These are phyloP conservation scores for Phataginus tetradactyla DNA, from an alignment of 2,797 vertebrate genomes.

Conservation along the genomic window DNA sequence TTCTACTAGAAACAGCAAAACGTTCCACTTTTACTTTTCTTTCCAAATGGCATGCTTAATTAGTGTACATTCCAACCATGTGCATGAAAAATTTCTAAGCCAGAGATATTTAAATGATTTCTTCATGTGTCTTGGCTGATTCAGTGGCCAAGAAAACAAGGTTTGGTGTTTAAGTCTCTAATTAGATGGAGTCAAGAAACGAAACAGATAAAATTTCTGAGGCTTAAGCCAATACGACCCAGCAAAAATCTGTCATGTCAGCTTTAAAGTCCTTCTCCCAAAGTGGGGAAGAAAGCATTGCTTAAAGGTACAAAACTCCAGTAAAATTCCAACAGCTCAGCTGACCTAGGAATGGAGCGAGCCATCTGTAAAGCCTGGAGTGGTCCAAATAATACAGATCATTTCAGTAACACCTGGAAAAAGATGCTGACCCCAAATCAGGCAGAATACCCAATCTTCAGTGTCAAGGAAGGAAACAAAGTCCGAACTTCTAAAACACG, in stretches of 20 bases:
- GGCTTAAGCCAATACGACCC: slow-evolving; percentile 66
- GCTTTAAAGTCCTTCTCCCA: slow-evolving; percentile 41
- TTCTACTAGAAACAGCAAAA: slow-evolving; percentile 58
- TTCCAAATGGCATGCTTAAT: slow-evolving; percentile 49
- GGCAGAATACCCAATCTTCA: slow-evolving; percentile 70
- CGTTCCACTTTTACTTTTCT: not conserved
- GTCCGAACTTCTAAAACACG: slow-evolving; percentile 82
- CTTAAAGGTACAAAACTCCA: slow-evolving; percentile 69
- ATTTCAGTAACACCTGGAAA: slow-evolving; percentile 68
- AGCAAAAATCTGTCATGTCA: slow-evolving; percentile 28
- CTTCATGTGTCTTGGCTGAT: slow-evolving; percentile 71
- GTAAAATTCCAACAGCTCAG: slow-evolving; percentile 67
- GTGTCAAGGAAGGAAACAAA: not conserved
- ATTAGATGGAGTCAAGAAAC: slow-evolving; percentile 25
- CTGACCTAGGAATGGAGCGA: slow-evolving; percentile 26
- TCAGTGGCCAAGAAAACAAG: slow-evolving; percentile 69
- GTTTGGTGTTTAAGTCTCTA: not conserved
- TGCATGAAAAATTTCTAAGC: not conserved
- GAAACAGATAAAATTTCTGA: slow-evolving; percentile 70
- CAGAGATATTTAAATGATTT: slow-evolving; percentile 56
- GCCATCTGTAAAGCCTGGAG: slow-evolving; percentile 61
- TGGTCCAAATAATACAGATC: slow-evolving; percentile 75
- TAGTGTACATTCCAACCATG: slow-evolving; percentile 36
- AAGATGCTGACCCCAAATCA: slow-evolving; percentile 74
- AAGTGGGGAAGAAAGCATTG: not conserved